Percentiles rank a stretch among this genome's conserved stretches.
Conservation (phyloP, 1,140 invertebrate species). For the Aphaenogaster ashmeadi region DNA sequence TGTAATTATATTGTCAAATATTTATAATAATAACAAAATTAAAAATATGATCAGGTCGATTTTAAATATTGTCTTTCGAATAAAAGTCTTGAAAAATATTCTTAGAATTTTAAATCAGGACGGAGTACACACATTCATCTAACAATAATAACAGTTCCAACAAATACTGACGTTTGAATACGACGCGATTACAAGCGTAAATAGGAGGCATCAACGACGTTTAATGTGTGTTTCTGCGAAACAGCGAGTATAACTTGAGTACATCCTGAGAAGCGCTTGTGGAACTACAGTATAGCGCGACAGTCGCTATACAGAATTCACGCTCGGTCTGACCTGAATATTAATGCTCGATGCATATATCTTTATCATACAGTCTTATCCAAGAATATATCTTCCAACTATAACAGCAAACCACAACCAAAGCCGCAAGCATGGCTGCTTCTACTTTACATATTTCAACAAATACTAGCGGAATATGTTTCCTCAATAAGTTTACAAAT, state of each 20-base stretch:
- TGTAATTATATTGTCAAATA: not conserved
- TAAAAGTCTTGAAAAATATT: not conserved
- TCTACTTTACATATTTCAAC: conserved; percentile 23
- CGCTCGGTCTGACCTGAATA: conserved; percentile 62
- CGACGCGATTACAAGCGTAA: conserved; percentile 37
- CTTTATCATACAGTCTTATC: conserved; percentile 57
- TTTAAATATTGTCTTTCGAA: not conserved
- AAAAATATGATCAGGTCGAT: not conserved
- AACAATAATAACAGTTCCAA: not conserved
- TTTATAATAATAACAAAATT: not conserved
- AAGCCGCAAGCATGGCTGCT: not conserved
- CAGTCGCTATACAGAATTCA: conserved; percentile 62
- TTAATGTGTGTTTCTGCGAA: conserved; percentile 37
- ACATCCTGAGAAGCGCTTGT: conserved; percentile 45
- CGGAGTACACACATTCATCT: not conserved
- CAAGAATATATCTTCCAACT: conserved; percentile 51
- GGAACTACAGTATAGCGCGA: conserved; percentile 10
- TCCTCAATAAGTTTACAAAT: not conserved
- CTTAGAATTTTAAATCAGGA: not conserved
- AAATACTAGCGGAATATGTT: conserved; percentile 4
- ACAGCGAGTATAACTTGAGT: conserved; percentile 48
- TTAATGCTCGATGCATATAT: conserved; percentile 70
- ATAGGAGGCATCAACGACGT: conserved; percentile 35
- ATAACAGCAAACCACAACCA: not conserved
- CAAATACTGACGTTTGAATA: conserved; percentile 12